These are phyloP conservation scores for Brachionus angularis DNA, from an alignment of 1,140 invertebrate species.

Conservation along the genomic window DNA sequence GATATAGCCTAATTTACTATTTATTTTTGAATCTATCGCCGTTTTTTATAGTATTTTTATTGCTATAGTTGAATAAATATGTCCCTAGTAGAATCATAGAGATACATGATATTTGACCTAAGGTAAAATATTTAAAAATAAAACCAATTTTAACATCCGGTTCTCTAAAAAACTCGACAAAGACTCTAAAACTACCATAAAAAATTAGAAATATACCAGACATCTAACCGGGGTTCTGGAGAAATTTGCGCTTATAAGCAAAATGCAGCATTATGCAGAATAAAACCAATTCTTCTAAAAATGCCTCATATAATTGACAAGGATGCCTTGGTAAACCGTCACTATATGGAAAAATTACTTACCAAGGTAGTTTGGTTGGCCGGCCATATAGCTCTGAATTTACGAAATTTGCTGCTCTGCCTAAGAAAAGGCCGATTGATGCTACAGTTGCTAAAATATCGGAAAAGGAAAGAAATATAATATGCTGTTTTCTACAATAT, in stretches of 20 bases:
- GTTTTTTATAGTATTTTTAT: too few species aligned
- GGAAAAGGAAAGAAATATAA: background rate
- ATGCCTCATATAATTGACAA: background rate
- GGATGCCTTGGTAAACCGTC: background rate
- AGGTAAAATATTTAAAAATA: background rate
- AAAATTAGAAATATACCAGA: background rate
- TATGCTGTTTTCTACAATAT: background rate
- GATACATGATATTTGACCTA: background rate
- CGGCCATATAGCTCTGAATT: background rate
- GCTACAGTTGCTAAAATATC: background rate
- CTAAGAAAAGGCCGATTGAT: background rate
- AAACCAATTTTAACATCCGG: background rate
- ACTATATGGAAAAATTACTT: background rate
- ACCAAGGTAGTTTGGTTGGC: background rate
- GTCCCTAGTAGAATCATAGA: background rate
- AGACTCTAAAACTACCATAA: background rate
- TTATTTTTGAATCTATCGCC: too few species aligned
- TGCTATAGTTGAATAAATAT: too few species aligned
- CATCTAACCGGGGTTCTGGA: background rate
- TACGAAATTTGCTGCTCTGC: background rate
- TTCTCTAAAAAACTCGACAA: slow-evolving; percentile 9
- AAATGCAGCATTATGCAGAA: background rate
- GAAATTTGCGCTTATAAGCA: background rate
- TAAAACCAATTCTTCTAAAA: background rate
- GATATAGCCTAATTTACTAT: too few species aligned